phyloP scores from a whole-genome alignment of 2,113 vertebrate species.

The Neolamprologus fasciatus region DNA sequence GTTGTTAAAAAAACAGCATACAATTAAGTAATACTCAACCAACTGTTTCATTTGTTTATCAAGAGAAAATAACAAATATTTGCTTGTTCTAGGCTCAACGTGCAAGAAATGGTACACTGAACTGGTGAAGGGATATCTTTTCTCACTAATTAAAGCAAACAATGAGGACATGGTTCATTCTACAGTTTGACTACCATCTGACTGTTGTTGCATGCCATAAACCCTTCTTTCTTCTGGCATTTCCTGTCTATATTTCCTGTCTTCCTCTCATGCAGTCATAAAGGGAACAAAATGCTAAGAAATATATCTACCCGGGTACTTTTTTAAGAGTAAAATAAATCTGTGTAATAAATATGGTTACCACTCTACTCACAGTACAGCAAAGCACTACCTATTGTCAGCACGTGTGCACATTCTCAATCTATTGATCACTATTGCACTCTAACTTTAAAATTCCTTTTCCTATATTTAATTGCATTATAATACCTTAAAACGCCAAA shows the following conservation, averaged over 20 bases:
- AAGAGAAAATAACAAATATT: background rate
- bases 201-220: background rate
- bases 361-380: background rate
- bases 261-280: background rate
- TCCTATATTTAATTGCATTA: background rate
- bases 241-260: background rate
- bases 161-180: background rate
- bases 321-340: background rate
- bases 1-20: background rate
- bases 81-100: background rate
- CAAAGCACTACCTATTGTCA: background rate
- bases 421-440: background rate
- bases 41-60: background rate
- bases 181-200: background rate
- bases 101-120: background rate
- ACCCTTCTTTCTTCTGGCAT: background rate
- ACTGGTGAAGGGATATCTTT: background rate
- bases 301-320: fast-evolving
- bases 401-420: background rate
- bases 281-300: background rate
- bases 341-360: background rate
- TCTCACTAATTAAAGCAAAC: background rate
- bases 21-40: background rate
- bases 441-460: background rate
- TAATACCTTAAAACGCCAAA: background rate